phyloP scores from a whole-genome alignment of 1,140 invertebrate genomes.

The Idris sp. region DNA sequence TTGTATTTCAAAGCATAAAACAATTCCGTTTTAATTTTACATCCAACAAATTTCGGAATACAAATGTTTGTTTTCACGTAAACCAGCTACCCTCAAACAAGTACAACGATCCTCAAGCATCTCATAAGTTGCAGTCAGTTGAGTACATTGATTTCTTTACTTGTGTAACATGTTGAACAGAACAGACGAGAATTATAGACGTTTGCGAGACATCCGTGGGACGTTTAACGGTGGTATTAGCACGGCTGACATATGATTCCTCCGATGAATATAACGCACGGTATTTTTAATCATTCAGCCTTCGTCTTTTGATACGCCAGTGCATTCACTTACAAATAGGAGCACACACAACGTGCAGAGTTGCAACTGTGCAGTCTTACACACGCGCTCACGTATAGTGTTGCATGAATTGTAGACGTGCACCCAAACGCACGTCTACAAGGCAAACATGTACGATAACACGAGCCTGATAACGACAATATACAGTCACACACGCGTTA shows the following conservation, averaged over 20 bases:
- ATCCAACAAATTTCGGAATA: too few species aligned
- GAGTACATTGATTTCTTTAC: slow-evolving; percentile 33
- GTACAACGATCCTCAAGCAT: slow-evolving; percentile 13
- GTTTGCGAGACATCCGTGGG: slow-evolving; percentile 16
- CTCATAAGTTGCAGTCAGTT: slow-evolving; percentile 4
- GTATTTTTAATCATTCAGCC: slow-evolving; percentile 34
- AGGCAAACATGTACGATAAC: slow-evolving; percentile 70
- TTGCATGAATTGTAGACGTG: too few species aligned
- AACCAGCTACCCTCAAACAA: too few species aligned
- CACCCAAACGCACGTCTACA: slow-evolving; percentile 51
- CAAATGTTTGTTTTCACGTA: not conserved
- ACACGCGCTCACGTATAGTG: slow-evolving; percentile 18
- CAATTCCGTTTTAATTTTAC: too few species aligned
- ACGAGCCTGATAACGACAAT: slow-evolving; percentile 66
- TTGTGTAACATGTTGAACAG: slow-evolving; percentile 12
- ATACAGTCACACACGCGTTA: slow-evolving; percentile 60
- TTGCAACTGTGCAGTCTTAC: slow-evolving; percentile 4
- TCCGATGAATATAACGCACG: slow-evolving; percentile 33
- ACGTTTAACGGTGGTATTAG: slow-evolving; percentile 23
- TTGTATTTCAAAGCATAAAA: not conserved
- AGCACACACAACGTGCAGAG: slow-evolving; percentile 28
- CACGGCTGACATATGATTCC: slow-evolving; percentile 16
- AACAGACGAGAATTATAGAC: slow-evolving; percentile 8
- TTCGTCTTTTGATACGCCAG: slow-evolving; percentile 45
- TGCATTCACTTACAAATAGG: slow-evolving; percentile 37